Conservation (phyloP, 23 tunicate genomes). For the Styela plicata region DNA sequence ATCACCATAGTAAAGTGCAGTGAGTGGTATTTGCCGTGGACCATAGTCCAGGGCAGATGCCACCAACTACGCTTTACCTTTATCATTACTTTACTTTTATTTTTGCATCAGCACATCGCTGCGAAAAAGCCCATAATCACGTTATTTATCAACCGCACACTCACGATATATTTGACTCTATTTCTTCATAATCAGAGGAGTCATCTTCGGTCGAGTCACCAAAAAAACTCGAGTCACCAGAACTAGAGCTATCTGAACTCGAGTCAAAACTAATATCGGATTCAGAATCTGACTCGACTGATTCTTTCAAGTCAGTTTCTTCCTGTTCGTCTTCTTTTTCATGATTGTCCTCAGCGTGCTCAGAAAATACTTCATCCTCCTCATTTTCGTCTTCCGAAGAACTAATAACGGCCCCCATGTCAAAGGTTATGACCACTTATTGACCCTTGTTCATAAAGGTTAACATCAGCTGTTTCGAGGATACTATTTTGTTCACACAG, state of each 20-base stretch:
- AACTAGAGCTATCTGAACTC: slow-evolving; percentile 17
- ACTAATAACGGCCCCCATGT: slow-evolving; percentile 79
- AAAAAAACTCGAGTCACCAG: slow-evolving; percentile 18
- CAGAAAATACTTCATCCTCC: slow-evolving; percentile 10
- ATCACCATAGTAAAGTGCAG: no score
- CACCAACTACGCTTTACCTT: no score
- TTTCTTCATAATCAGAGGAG: slow-evolving; percentile 10
- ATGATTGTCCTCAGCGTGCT: not conserved
- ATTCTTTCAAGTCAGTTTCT: not conserved
- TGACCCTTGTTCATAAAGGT: no score
- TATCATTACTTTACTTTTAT: no score
- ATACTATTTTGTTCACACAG: no score
- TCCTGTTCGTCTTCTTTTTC: not conserved
- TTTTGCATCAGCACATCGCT: no score
- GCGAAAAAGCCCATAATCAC: no score
- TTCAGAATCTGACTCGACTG: slow-evolving; percentile 19
- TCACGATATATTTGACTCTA: not conserved
- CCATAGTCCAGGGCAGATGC: no score
- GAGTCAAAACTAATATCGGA: slow-evolving; percentile 5
- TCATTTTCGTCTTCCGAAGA: slow-evolving; percentile 70
- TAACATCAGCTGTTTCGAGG: no score
- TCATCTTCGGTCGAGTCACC: slow-evolving; percentile 34
- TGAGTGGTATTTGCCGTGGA: no score
- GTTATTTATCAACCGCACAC: no score
- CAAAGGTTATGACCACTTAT: not conserved